These are phyloP conservation scores for Sphaeridia pumilis DNA, from an alignment of 2,888 invertebrate genomes.

Conservation along the genomic window DNA sequence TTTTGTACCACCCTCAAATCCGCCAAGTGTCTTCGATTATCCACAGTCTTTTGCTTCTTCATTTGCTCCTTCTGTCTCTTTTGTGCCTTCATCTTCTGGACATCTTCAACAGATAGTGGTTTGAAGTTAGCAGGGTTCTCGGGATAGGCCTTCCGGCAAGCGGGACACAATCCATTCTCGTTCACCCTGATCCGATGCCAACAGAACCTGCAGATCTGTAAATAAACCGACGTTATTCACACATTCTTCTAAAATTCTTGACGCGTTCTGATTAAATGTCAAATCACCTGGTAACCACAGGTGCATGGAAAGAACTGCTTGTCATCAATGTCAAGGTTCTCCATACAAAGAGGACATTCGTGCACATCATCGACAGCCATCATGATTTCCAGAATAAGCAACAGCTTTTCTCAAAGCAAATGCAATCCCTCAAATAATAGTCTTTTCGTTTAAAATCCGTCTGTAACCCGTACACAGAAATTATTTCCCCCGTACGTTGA, in stretches of 20 bases:
- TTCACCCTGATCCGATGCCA: slow-evolving; percentile 87
- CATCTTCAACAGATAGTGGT: slow-evolving; percentile 89
- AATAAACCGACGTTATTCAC: slow-evolving; percentile 19
- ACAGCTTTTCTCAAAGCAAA: too few relatives aligned
- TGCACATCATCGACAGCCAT: slow-evolving; percentile 12
- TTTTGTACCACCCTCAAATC: slow-evolving; percentile 79
- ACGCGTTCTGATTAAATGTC: too few relatives aligned
- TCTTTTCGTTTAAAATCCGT: too few relatives aligned
- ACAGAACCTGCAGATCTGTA: slow-evolving; percentile 96
- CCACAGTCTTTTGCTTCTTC: slow-evolving; percentile 49
- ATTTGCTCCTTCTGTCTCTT: slow-evolving; percentile 47
- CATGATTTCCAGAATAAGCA: slow-evolving; percentile 3
- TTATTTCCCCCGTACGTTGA: too few relatives aligned
- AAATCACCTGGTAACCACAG: slow-evolving; percentile 90
- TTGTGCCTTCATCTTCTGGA: slow-evolving; percentile 62
- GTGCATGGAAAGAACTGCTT: slow-evolving; percentile 98
- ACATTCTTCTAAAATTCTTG: too few relatives aligned
- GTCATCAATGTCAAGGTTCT: slow-evolving; percentile 97
- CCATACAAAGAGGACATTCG: slow-evolving; percentile 99
- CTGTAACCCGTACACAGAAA: too few relatives aligned
- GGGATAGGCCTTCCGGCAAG: slow-evolving; percentile 95
- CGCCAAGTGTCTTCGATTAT: slow-evolving; percentile 61
- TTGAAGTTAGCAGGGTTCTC: slow-evolving; percentile 98
- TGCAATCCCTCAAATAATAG: too few relatives aligned
- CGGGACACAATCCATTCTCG: slow-evolving; percentile 97